These are phyloP conservation scores for Heterotis niloticus DNA, from an alignment of 2,113 vertebrate genomes.

Conservation along the genomic window DNA sequence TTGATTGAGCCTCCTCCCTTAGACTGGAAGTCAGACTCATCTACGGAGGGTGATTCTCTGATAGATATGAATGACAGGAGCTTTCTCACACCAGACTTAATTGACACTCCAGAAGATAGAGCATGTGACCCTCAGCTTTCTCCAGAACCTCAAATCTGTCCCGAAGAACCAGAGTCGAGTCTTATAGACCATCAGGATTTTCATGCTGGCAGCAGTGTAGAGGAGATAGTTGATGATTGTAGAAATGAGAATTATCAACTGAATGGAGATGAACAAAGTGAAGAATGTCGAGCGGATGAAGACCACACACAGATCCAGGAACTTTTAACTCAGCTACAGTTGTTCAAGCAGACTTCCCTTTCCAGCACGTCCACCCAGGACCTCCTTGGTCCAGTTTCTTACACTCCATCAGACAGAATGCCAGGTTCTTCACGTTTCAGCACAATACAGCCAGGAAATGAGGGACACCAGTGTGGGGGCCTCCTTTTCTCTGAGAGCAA, in stretches of 20 bases:
- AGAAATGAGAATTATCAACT: background rate
- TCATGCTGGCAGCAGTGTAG: background rate
- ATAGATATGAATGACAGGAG: constrained; percentile 49
- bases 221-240: constrained; percentile 25
- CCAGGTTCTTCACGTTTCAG: constrained; percentile 38
- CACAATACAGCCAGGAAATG: background rate
- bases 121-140: constrained; percentile 11
- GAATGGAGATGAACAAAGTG: background rate
- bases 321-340: constrained; percentile 68
- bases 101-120: constrained; percentile 34
- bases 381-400: fast-evolving
- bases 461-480: constrained; percentile 54
- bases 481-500: constrained; percentile 74
- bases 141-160: background rate
- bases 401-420: constrained; percentile 18
- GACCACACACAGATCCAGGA: constrained; percentile 65
- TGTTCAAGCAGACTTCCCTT: constrained; percentile 44
- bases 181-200: background rate
- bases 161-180: background rate
- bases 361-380: background rate
- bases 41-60: constrained; percentile 52
- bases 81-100: constrained; percentile 34
- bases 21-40: constrained; percentile 70
- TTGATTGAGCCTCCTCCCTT: constrained; percentile 64
- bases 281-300: constrained; percentile 26